Base-by-base conservation (phyloP, 2,888 invertebrate species). In the Fragum whitleyi region DNA sequence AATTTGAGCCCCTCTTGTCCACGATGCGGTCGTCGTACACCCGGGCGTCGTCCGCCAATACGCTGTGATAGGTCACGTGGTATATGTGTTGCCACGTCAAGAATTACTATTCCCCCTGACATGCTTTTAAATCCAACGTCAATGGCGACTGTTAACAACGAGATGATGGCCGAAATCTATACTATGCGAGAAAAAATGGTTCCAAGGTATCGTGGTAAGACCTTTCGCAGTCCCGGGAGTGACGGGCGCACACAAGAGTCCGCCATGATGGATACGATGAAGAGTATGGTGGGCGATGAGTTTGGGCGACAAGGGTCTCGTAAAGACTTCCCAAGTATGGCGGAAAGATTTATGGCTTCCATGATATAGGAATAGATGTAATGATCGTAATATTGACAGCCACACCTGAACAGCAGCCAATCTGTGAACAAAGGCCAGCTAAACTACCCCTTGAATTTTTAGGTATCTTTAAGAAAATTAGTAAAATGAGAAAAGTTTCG, bases 1-100 rank as follows among this genome's bases (percentile, higher is more conserved):
- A 78, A 80, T 19, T 51, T 81, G 0, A 39, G 83, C 7, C 89
- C 89, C 3, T 61, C 57, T 0, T 89, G 89, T n/a, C 19, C 16
- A 14, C 26, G 47, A n/a, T n/a, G n/a, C n/a, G n/a, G 32, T 28
- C 69, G 28, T 77, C 77, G 39, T 69, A 28, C 23, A 62, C 59
- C 9, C 26, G 75, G 7, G 29, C 57, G 5, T 59, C 76, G 74
- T 2, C 47, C 74, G 7, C 79, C 82, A 26, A 72, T 83, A 1
- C 77, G 70, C 19, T 83, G 83, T 28, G 29, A 79, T 61, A 57
- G 74, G 26, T n/a, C 62, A 3, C 73, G 76, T 7, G 47, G 71
- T 7, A 67, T 74, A 1, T 83, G 83, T 57, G 72, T 79, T n/a
- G 76, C 77, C 9, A 39, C 73, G 6, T 83, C 83, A 7, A 61